These are phyloP conservation scores for Phacellophora camtschatica DNA, from an alignment of 30 jellyfish, hydroid and myxozoan genomes.

Conservation along the genomic window DNA sequence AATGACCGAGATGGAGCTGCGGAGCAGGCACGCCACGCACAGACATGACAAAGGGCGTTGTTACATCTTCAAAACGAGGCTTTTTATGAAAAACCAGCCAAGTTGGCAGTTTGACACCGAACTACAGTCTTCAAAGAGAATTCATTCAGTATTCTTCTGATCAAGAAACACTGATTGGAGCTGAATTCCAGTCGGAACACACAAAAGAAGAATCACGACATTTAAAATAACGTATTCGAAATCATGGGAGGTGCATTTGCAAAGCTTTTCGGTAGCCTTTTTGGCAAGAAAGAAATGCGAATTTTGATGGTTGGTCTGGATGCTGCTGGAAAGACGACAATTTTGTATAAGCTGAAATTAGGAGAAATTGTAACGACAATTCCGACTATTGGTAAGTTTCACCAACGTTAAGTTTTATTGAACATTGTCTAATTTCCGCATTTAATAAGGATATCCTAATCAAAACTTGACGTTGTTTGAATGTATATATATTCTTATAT, in stretches of 20 bases:
- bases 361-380: conserved; percentile 98
- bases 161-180: too few species aligned
- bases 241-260: conserved; percentile 66
- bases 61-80: conserved; percentile 5
- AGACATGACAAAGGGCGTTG: too few species aligned
- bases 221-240: too few species aligned
- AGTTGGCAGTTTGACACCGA: conserved; percentile 3
- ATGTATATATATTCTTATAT: too few species aligned
- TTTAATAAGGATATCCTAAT: too few species aligned
- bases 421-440: too few species aligned
- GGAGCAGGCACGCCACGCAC: too few species aligned
- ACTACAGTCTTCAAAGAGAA: neutral
- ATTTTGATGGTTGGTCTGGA: conserved; percentile 98
- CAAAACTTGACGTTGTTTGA: too few species aligned
- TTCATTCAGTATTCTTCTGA: neutral
- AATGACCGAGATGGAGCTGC: too few species aligned
- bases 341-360: conserved; percentile 89
- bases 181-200: too few species aligned
- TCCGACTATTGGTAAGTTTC: conserved; percentile 99
- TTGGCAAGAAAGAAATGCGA: conserved; percentile 94
- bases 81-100: neutral
- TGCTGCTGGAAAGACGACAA: conserved; percentile 99
- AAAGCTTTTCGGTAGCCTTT: conserved; percentile 45
- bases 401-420: too few species aligned
- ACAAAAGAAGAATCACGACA: too few species aligned